Base-by-base conservation (phyloP, 1,140 invertebrate genomes). In the Dufourea novaeangliae region DNA sequence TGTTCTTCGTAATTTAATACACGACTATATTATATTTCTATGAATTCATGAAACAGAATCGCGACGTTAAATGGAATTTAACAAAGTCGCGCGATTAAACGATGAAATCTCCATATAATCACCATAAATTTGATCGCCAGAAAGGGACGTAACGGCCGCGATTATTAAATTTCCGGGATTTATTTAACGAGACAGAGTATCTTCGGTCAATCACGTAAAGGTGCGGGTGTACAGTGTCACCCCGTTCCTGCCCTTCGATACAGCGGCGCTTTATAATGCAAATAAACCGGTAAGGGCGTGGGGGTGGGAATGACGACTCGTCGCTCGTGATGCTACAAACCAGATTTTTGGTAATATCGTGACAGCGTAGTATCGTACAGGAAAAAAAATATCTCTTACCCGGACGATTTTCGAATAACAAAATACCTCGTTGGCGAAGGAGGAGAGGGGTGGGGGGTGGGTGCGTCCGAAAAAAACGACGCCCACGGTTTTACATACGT, bases 181-280 rank as follows among this genome's bases (percentile, higher is more conserved):
- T 75, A 87, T 87, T 85, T 83, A 52, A 72, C 72, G 56, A 74
- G 73, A 85, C 82, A 68, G 78, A 82, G 80, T 86, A 78, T 86
- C 82, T 74, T 72, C 67, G 73, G 79, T 66, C 78, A 78, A 86
- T 75, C 67, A 70, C 79, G 75, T 70, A 80, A 80, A 82, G 72
- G 69, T 78, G 73, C 72, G 80, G 73, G 54, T 76, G 83, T 74
- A 82, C 73, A 77, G 64, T 75, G 74, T 76, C 73, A 62, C 68
- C 78, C 76, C 76, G 59, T 66, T 22, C 63, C 74, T 37, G 37
- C 64, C 79, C 57, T 61, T 70, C 74, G 78, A 67, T 74, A 83
- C 69, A 78, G 68, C 46, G 44, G 27, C 63, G 83, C 86, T 87
- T 87, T 86, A 87, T 87, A 78, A 87, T 87, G 86, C 85, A 87